Conservation (phyloP, 2,113 vertebrate genomes). For the Zapus hudsonius region DNA sequence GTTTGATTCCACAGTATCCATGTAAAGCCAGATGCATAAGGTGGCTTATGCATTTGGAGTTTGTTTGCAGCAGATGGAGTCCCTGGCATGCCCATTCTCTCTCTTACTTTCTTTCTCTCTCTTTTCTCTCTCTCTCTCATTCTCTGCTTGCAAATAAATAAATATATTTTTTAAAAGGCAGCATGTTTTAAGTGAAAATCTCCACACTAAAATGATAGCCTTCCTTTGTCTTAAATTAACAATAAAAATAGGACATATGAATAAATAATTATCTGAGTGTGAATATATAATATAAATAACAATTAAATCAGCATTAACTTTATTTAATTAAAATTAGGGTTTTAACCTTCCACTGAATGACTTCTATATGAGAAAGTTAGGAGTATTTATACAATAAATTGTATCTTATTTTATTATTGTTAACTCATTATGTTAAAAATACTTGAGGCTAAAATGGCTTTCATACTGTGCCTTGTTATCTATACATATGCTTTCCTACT, state of each 20-base stretch:
- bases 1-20: too few species aligned
- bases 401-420: constrained; percentile 20
- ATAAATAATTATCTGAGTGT: constrained; percentile 28
- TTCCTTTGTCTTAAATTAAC: constrained; percentile 24
- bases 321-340: constrained; percentile 38
- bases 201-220: constrained; percentile 4
- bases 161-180: not conserved
- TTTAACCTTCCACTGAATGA: not conserved
- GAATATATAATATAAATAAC: not conserved
- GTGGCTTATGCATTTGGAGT: too few species aligned
- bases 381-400: constrained; percentile 34
- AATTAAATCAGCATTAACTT: constrained; percentile 55
- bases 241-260: constrained; percentile 13
- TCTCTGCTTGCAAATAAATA: too few species aligned
- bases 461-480: not conserved
- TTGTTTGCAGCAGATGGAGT: too few species aligned
- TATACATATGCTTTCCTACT: not conserved
- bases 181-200: not conserved
- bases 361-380: constrained; percentile 24
- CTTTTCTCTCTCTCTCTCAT: too few species aligned
- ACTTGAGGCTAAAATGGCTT: constrained; percentile 10
- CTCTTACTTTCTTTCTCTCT: too few species aligned
- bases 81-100: too few species aligned
- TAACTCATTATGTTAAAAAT: constrained; percentile 5
- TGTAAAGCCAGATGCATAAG: too few species aligned